Percentiles rank a stretch among this genome's conserved stretches.
Evolutionary conservation across 2,888 invertebrate genomes (phyloP).

Genomic region (Lymantria monacha): DNA sequence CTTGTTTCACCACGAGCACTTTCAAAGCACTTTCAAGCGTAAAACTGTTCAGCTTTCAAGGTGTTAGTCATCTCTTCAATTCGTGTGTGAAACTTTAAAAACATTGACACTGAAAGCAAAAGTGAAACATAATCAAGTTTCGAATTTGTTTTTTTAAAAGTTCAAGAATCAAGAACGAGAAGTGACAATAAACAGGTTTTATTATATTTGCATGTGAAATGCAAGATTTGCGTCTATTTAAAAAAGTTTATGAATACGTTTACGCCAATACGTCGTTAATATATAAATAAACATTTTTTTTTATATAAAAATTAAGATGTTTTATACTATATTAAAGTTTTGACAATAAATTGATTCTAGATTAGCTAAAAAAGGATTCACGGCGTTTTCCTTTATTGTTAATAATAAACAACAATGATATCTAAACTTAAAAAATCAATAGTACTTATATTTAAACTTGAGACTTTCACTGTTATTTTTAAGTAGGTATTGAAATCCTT

Average conservation of each 20-base stretch:
- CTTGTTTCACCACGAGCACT: slow-evolving; percentile 38
- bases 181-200: slow-evolving; percentile 2
- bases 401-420: no score
- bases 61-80: background rate
- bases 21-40: slow-evolving; percentile 20
- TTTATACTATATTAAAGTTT: no score
- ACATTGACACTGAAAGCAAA: slow-evolving; percentile 31
- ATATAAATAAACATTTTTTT: no score
- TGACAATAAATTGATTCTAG: no score
- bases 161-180: slow-evolving; percentile 13
- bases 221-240: background rate
- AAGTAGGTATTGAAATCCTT: no score
- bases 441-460: no score
- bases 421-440: no score
- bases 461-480: no score
- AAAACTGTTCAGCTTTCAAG: background rate
- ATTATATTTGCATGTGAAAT: background rate
- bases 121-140: slow-evolving; percentile 33
- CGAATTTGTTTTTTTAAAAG: slow-evolving; percentile 7
- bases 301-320: no score
- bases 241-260: background rate
- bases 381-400: no score
- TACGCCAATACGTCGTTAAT: background rate
- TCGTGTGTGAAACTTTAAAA: slow-evolving; percentile 11
- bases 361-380: no score